These are phyloP conservation scores for Drosophila orena DNA, from an alignment of 1,140 invertebrate species.

Conservation along the genomic window DNA sequence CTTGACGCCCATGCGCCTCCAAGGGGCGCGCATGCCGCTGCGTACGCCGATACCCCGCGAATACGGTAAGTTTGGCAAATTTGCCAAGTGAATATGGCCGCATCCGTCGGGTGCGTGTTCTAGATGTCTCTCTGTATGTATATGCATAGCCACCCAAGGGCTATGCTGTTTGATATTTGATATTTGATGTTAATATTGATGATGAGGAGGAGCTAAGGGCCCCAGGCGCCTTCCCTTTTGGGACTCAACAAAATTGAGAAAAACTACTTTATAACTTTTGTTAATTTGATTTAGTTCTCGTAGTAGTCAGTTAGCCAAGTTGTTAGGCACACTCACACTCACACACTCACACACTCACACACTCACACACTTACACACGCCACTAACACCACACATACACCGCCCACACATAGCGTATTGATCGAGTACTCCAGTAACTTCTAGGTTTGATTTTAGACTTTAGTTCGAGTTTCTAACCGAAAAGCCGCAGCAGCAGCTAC, in stretches of 20 bases:
- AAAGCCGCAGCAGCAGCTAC: slow-evolving; percentile 13
- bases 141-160: slow-evolving; percentile 22
- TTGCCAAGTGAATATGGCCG: slow-evolving; percentile 59
- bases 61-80: slow-evolving; percentile 90
- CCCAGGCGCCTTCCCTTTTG: slow-evolving; percentile 28
- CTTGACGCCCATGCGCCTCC: slow-evolving; percentile 79
- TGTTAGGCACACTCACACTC: slow-evolving; percentile 47
- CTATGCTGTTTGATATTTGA: not conserved
- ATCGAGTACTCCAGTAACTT: slow-evolving; percentile 15
- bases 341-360: too few relatives aligned
- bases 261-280: slow-evolving; percentile 48
- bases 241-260: slow-evolving; percentile 31
- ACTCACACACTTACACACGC: slow-evolving; percentile 6
- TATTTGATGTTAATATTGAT: slow-evolving; percentile 14
- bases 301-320: slow-evolving; percentile 57
- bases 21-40: slow-evolving; percentile 88
- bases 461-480: slow-evolving; percentile 36
- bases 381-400: slow-evolving; percentile 28
- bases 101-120: slow-evolving; percentile 18
- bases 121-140: slow-evolving; percentile 57
- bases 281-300: slow-evolving; percentile 62
- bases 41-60: slow-evolving; percentile 92
- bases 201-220: slow-evolving; percentile 3
- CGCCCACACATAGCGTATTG: slow-evolving; percentile 4
- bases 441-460: slow-evolving; percentile 49